Conservation (phyloP, 2,113 vertebrate genomes). For the Centropristis striata region DNA sequence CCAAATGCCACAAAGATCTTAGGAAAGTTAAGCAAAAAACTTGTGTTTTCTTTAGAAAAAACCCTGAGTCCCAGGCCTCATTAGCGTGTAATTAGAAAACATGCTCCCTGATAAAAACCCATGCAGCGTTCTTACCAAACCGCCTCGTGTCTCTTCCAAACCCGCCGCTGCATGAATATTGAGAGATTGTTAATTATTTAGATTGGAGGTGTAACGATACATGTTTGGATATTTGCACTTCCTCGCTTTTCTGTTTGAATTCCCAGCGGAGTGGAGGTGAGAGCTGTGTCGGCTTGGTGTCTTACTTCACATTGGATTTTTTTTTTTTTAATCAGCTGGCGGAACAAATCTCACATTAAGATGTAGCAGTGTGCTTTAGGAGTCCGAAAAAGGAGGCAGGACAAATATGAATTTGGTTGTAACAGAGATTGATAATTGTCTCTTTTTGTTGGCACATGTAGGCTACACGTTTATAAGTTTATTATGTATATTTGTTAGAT, state of each 20-base stretch:
- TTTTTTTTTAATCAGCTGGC: conserved; percentile 52
- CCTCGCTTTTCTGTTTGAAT: conserved; percentile 66
- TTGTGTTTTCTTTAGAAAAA: neutral
- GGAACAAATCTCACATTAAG: conserved; percentile 73
- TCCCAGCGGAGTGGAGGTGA: conserved; percentile 50
- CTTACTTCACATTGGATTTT: conserved; percentile 14
- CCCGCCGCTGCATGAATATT: conserved; percentile 32
- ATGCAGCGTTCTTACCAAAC: conserved; percentile 22
- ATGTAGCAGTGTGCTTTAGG: conserved; percentile 47
- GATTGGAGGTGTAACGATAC: conserved; percentile 53
- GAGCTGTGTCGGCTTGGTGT: conserved; percentile 18
- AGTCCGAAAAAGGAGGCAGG: conserved; percentile 26
- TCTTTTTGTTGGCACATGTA: conserved; percentile 30
- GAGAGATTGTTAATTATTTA: conserved; percentile 72
- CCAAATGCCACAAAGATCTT: no score
- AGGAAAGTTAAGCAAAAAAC: neutral
- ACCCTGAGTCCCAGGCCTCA: neutral
- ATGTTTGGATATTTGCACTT: conserved; percentile 72
- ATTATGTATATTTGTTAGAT: neutral
- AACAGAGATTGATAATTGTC: conserved; percentile 20
- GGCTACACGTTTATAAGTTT: conserved; percentile 10
- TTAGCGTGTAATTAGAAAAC: conserved; percentile 22
- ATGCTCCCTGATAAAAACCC: neutral
- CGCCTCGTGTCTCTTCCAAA: neutral
- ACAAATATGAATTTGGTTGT: conserved; percentile 19